phyloP scores from a whole-genome alignment of 2,797 vertebrate species.

The Eremophila alpestris region DNA sequence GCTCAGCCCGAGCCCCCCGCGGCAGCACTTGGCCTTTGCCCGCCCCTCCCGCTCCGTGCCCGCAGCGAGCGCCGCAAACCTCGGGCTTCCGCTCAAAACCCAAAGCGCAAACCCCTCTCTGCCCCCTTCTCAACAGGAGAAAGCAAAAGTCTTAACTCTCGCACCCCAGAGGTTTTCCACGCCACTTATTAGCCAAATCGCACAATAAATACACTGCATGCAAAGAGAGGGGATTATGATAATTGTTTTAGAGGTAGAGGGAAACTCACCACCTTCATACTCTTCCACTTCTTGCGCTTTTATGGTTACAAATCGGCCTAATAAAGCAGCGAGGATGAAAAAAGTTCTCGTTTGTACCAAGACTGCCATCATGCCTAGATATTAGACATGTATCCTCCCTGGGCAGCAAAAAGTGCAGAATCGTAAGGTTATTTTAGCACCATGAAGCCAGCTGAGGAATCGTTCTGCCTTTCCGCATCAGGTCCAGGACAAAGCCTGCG shows the following conservation, averaged over 20 bases:
- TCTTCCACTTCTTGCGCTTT: conserved; percentile 76
- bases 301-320: conserved; percentile 75
- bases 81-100: neutral
- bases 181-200: neutral
- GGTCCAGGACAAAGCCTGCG: conserved; percentile 79
- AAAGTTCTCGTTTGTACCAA: conserved; percentile 76
- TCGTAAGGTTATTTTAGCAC: conserved; percentile 72
- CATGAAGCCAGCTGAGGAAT: conserved; percentile 75
- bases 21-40: neutral
- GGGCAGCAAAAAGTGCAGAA: conserved; percentile 49
- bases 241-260: neutral
- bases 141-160: neutral
- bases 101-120: neutral
- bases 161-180: neutral
- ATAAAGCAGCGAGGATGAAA: conserved; percentile 75
- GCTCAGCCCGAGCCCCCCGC: neutral
- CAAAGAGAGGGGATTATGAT: neutral
- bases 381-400: conserved; percentile 73
- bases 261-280: conserved; percentile 76
- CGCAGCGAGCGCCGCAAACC: neutral
- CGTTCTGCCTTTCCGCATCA: conserved; percentile 83
- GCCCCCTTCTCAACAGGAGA: neutral
- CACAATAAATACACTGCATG: neutral
- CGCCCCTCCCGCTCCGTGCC: neutral
- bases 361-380: conserved; percentile 76